Conservation (phyloP, 2,113 vertebrate species). For the Cheirogaleus medius region DNA sequence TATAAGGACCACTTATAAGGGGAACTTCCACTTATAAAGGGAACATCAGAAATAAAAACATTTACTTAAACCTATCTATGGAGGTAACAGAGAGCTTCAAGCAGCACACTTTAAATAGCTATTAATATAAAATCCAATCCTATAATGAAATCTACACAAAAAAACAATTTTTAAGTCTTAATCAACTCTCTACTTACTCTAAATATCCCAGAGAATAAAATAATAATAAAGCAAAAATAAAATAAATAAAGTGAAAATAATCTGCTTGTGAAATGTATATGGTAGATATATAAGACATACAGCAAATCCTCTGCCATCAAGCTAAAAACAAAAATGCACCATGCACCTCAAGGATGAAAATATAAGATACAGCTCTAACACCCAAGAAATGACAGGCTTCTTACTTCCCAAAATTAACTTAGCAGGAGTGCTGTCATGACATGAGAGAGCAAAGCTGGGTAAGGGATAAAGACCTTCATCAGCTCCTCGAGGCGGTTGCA, state of each 20-base stretch:
- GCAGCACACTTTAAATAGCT: not conserved
- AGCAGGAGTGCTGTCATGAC: accelerated
- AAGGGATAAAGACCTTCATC: slow-evolving; percentile 87
- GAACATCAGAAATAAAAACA: not conserved
- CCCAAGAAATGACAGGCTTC: not conserved
- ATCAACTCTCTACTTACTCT: not conserved
- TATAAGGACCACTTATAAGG: too few relatives aligned
- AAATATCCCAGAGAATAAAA: not conserved
- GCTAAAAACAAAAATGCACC: not conserved
- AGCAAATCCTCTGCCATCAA: not conserved
- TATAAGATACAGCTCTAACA: not conserved
- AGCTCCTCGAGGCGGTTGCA: slow-evolving; percentile 94
- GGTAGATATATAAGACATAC: not conserved
- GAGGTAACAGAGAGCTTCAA: not conserved
- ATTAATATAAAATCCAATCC: not conserved
- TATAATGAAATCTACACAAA: not conserved
- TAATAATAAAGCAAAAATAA: not conserved
- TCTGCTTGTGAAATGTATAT: not conserved
- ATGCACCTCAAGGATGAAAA: accelerated
- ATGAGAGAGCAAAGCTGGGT: not conserved
- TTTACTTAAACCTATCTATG: not conserved
- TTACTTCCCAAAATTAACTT: accelerated
- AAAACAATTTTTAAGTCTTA: not conserved
- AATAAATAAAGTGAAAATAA: not conserved
- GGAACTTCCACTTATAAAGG: too few relatives aligned